Percentiles rank a stretch among this genome's conserved stretches.
phyloP scores from a whole-genome alignment of 2,888 invertebrate species.

The Agrochola circellaris region DNA sequence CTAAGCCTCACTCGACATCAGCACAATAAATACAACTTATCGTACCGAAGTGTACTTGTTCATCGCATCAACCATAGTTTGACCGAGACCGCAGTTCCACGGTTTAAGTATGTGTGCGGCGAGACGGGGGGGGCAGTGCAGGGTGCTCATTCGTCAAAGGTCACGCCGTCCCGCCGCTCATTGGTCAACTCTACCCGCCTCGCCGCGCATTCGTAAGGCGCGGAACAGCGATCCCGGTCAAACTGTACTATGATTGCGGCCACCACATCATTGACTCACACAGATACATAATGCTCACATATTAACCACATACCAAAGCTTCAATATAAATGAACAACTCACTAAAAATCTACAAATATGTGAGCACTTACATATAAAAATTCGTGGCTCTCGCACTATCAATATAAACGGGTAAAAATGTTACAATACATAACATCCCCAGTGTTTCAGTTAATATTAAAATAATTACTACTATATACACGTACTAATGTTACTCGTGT shows the following conservation, averaged over 20 bases:
- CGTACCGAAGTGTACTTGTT: neutral
- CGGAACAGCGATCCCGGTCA: no score
- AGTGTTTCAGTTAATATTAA: constrained; percentile 71
- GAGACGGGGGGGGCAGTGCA: no score
- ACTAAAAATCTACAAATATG: constrained; percentile 62
- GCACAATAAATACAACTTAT: constrained; percentile 22
- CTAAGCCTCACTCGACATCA: constrained; percentile 6
- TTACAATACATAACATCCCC: constrained; percentile 72
- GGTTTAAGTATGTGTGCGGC: no score
- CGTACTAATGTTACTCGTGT: constrained; percentile 79
- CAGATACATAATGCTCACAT: constrained; percentile 66
- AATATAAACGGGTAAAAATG: constrained; percentile 71
- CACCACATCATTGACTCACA: constrained; percentile 44
- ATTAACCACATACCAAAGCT: constrained; percentile 59
- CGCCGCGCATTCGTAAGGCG: no score
- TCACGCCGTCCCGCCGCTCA: no score
- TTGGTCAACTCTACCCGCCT: no score
- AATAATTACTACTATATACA: constrained; percentile 80
- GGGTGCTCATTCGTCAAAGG: no score
- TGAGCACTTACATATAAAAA: constrained; percentile 68
- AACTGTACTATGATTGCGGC: constrained; percentile 25
- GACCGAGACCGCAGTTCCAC: no score
- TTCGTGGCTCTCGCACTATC: constrained; percentile 64
- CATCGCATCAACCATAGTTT: neutral
- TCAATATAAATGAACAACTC: constrained; percentile 50